Percentiles rank a stretch among this genome's conserved stretches.
Conservation (phyloP, 2,113 vertebrate genomes). For the Petrocephalus zakoni region DNA sequence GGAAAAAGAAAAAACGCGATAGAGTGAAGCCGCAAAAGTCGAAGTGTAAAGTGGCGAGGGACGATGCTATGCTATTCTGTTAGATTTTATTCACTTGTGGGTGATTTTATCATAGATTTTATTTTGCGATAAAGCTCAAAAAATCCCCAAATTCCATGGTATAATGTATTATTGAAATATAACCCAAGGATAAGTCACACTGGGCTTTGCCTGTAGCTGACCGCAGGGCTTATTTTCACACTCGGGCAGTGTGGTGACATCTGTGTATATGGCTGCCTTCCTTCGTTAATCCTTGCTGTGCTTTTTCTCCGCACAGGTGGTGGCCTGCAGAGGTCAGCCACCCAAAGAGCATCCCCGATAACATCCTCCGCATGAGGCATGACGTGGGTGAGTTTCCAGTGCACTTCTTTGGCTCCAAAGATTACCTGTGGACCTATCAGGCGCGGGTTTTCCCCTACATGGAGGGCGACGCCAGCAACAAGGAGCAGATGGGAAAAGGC, state of each 20-base stretch:
- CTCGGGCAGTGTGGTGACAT: background rate
- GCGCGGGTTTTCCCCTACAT: slow-evolving; percentile 96
- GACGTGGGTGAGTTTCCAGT: slow-evolving; percentile 96
- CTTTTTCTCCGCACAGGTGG: slow-evolving; percentile 66
- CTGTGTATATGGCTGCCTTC: background rate
- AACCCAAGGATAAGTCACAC: background rate
- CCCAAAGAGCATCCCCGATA: slow-evolving; percentile 81
- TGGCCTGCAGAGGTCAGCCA: slow-evolving; percentile 97
- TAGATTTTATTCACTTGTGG: background rate
- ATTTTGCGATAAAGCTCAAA: background rate
- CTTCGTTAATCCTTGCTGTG: background rate
- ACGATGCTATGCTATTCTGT: background rate
- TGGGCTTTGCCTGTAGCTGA: background rate
- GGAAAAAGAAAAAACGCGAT: no score
- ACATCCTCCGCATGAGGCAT: slow-evolving; percentile 89
- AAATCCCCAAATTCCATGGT: background rate
- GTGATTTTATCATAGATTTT: background rate
- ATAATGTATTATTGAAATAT: background rate
- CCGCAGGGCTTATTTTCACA: background rate
- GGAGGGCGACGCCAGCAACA: slow-evolving; percentile 96
- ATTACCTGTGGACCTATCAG: slow-evolving; percentile 97
- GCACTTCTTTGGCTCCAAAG: slow-evolving; percentile 95
- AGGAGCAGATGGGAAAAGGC: slow-evolving; percentile 96
- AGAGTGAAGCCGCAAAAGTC: no score
- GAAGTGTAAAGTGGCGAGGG: no score